These are phyloP conservation scores for Tauraco hartlaubi DNA, from an alignment of 2,797 vertebrate species.

Conservation along the genomic window DNA sequence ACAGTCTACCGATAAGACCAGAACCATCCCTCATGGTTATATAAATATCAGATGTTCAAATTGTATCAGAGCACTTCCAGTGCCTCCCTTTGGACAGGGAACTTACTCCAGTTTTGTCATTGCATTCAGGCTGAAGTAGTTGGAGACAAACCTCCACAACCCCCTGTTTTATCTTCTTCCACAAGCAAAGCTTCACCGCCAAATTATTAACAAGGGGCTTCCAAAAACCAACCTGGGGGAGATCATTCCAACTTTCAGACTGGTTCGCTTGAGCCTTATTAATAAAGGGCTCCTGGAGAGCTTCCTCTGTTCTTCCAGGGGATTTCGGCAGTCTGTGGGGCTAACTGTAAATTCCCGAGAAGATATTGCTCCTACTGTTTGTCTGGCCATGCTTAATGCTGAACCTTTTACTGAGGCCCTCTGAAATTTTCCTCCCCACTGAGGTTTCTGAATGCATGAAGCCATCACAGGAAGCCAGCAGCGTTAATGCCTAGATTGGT, in stretches of 20 bases:
- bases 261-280: slow-evolving; percentile 36
- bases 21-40: fast-evolving
- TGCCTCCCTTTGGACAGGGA: background rate
- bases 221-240: background rate
- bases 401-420: slow-evolving; percentile 14
- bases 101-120: background rate
- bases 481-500: slow-evolving; percentile 63
- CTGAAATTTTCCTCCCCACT: slow-evolving; percentile 37
- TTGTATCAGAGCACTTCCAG: background rate
- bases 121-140: background rate
- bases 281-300: slow-evolving; percentile 32
- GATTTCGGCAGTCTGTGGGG: background rate
- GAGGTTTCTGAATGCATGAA: slow-evolving; percentile 53
- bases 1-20: background rate
- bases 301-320: background rate
- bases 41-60: background rate
- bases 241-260: slow-evolving; percentile 12
- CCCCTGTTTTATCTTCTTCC: slow-evolving; percentile 25
- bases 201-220: slow-evolving; percentile 28
- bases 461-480: slow-evolving; percentile 71
- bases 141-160: background rate
- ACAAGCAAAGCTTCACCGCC: slow-evolving; percentile 6
- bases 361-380: slow-evolving; percentile 50
- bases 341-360: slow-evolving; percentile 32
- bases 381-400: background rate